phyloP scores from a whole-genome alignment of 2,113 vertebrate genomes.

The Perognathus longimembris region DNA sequence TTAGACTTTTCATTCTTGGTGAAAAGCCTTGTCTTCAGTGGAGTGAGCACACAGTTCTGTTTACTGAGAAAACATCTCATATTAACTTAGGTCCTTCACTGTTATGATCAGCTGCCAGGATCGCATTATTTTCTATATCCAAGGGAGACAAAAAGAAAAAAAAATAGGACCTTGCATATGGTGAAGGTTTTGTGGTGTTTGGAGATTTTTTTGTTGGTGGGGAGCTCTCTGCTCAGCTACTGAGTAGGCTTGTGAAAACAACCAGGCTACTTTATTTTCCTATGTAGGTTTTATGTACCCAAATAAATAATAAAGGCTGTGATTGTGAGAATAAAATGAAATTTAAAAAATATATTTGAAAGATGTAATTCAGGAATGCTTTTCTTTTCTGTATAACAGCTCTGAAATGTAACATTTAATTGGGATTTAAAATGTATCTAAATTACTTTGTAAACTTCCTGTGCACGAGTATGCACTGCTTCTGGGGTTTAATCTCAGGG shows the following conservation, averaged over 20 bases:
- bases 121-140: conserved; percentile 2
- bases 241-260: not conserved
- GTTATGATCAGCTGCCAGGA: conserved; percentile 52
- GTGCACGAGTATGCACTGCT: too few species aligned
- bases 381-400: not conserved
- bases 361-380: not conserved
- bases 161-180: not conserved
- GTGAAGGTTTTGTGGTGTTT: not conserved
- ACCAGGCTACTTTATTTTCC: not conserved
- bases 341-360: conserved; percentile 9
- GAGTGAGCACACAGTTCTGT: not conserved
- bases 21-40: conserved; percentile 59
- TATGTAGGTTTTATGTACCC: not conserved
- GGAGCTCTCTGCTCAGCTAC: not conserved
- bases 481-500: too few species aligned
- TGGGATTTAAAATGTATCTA: not conserved
- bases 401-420: not conserved
- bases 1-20: conserved; percentile 57
- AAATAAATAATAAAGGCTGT: not conserved
- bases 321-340: conserved; percentile 21
- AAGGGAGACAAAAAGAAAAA: not conserved
- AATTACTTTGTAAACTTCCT: not conserved
- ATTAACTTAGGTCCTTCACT: conserved; percentile 37
- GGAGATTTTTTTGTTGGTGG: not conserved
- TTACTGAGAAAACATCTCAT: conserved; percentile 66